These are phyloP conservation scores for Phengaris arion DNA, from an alignment of 2,888 invertebrate species.

Conservation along the genomic window DNA sequence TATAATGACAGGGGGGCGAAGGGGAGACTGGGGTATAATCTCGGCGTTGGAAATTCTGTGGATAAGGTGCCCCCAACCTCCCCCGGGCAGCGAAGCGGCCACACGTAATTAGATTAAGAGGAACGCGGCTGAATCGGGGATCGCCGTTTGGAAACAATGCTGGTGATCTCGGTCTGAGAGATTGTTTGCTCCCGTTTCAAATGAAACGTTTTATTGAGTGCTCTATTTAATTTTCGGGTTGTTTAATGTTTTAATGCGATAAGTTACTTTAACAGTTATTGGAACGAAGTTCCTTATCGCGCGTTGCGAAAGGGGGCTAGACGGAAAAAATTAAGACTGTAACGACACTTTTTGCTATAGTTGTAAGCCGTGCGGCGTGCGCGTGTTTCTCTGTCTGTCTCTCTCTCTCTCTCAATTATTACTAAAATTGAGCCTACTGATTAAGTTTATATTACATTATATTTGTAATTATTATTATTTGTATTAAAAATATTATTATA, in stretches of 20 bases:
- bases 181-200: conserved; percentile 25
- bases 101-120: conserved; percentile 73
- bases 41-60: conserved; percentile 25
- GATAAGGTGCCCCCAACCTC: conserved; percentile 35
- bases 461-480: too few relatives aligned
- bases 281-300: too few relatives aligned
- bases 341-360: too few relatives aligned
- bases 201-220: conserved; percentile 16
- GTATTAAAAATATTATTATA: too few relatives aligned
- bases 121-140: conserved; percentile 57
- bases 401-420: too few relatives aligned
- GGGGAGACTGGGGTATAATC: neutral
- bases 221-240: neutral
- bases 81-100: conserved; percentile 64
- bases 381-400: too few relatives aligned
- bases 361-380: too few relatives aligned
- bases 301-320: too few relatives aligned
- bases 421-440: too few relatives aligned
- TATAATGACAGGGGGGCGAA: neutral
- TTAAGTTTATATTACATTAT: too few relatives aligned
- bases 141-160: conserved; percentile 60
- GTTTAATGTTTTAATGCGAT: conserved; percentile 6
- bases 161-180: conserved; percentile 59
- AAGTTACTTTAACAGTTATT: neutral
- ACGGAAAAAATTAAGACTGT: too few relatives aligned